Percentiles rank a stretch among this genome's conserved stretches.
These are phyloP conservation scores for Siniperca chuatsi DNA, from an alignment of 2,113 vertebrate genomes.

Conservation along the genomic window DNA sequence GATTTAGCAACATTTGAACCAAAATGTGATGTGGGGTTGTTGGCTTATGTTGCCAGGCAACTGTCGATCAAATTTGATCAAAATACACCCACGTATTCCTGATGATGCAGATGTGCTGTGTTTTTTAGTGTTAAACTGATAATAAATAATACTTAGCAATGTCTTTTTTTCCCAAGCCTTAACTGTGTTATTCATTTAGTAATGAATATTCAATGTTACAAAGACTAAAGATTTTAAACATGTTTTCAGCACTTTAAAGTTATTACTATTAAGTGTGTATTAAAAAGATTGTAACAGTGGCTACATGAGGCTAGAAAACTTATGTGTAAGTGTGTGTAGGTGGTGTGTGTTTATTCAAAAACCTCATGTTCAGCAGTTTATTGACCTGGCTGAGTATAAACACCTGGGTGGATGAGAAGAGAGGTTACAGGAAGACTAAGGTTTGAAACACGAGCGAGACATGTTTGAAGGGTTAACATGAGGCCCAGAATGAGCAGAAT, in stretches of 20 bases:
- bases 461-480: neutral
- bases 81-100: neutral
- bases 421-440: neutral
- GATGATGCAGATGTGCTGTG: neutral
- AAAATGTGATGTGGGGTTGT: neutral
- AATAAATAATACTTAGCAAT: neutral
- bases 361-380: neutral
- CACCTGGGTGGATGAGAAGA: neutral
- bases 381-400: neutral
- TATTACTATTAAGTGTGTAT: neutral
- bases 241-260: neutral
- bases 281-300: neutral
- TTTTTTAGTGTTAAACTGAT: neutral
- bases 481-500: neutral
- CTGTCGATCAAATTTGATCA: neutral
- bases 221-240: neutral
- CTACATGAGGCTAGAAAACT: neutral
- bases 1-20: neutral
- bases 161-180: neutral
- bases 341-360: slow-evolving; percentile 13
- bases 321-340: neutral
- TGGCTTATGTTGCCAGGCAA: no score
- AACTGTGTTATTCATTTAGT: neutral
- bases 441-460: neutral
- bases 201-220: neutral